Evolutionary conservation across 2,113 vertebrate genomes (phyloP).

Genomic region (Orientallactaga bullata): DNA sequence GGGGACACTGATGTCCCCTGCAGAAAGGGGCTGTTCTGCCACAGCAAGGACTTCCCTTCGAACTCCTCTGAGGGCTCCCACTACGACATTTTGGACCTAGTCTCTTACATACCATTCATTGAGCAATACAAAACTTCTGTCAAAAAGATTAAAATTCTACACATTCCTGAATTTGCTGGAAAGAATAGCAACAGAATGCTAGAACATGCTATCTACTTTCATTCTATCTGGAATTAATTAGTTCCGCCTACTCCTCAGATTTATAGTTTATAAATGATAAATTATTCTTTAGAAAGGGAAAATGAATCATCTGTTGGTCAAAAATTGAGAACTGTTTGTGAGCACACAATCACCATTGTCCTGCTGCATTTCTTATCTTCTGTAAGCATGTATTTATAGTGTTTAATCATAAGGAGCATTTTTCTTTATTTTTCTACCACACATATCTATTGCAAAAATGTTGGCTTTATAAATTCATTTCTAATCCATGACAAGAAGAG

Average conservation of each 20-base stretch:
- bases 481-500: slow-evolving; percentile 36
- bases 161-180: background rate
- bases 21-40: background rate
- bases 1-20: background rate
- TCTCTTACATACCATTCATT: background rate
- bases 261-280: background rate
- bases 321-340: background rate
- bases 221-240: background rate
- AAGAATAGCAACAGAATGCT: background rate
- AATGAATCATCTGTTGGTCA: background rate
- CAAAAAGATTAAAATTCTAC: slow-evolving; percentile 58
- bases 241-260: background rate
- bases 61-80: background rate
- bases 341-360: background rate
- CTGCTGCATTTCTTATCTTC: background rate
- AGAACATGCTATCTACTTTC: background rate
- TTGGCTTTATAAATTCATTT: background rate
- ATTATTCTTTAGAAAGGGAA: slow-evolving; percentile 24
- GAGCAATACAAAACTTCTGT: slow-evolving; percentile 25
- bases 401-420: background rate
- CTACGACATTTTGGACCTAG: background rate
- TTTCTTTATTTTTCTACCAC: background rate
- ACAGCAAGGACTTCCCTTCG: background rate
- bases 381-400: background rate
- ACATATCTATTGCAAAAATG: background rate